A percentile compares a stretch with the other conserved stretches of the same genome.
Evolutionary conservation across 2,888 invertebrate species (phyloP).

Genomic region (Saturnia japonica): DNA sequence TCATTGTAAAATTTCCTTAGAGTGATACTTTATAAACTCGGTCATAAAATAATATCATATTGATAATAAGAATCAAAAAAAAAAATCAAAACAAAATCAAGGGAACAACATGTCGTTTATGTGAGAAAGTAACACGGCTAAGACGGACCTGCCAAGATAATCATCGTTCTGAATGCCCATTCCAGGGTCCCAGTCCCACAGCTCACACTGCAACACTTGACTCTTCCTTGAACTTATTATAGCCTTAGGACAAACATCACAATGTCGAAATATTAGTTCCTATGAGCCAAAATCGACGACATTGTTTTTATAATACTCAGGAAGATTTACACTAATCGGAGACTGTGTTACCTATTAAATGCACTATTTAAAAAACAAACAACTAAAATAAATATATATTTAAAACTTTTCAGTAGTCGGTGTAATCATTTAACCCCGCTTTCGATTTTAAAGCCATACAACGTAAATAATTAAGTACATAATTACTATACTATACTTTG

Average conservation of each 20-base stretch:
- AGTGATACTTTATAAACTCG: neutral
- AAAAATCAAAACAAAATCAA: constrained; percentile 44
- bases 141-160: constrained; percentile 91
- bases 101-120: constrained; percentile 48
- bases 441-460: neutral
- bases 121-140: constrained; percentile 44
- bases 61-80: constrained; percentile 48
- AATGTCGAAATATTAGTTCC: constrained; percentile 43
- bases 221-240: constrained; percentile 88
- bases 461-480: neutral
- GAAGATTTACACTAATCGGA: neutral
- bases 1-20: neutral
- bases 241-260: constrained; percentile 84
- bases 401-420: constrained; percentile 1
- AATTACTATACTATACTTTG: neutral
- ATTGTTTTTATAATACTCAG: neutral
- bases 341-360: neutral
- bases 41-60: neutral
- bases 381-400: neutral
- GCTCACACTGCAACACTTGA: constrained; percentile 87
- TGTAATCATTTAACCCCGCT: neutral
- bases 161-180: constrained; percentile 91
- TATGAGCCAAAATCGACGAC: neutral
- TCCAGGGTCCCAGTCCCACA: constrained; percentile 93
- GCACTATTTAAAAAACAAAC: neutral